phyloP scores from a whole-genome alignment of 2,113 vertebrate species.

The Sebastes schlegelii region DNA sequence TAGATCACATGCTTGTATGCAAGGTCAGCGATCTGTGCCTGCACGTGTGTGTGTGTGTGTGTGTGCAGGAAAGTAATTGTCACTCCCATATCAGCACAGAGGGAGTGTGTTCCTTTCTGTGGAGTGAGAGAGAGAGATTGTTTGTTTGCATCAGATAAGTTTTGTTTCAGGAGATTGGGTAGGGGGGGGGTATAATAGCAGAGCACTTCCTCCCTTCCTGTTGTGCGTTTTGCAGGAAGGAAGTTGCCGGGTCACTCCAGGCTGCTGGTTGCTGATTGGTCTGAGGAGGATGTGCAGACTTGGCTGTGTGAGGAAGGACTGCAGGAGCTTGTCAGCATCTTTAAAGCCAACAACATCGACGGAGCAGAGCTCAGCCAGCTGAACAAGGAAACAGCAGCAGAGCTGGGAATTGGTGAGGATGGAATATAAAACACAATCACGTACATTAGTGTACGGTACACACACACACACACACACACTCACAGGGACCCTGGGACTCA shows the following conservation, averaged over 20 bases:
- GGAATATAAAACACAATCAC: conserved; percentile 8
- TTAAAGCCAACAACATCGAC: conserved; percentile 90
- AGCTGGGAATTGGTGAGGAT: conserved; percentile 90
- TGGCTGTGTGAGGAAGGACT: conserved; percentile 87
- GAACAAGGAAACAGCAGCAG: conserved; percentile 86
- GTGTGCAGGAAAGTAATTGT: conserved; percentile 45
- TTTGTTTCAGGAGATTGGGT: conserved; percentile 21
- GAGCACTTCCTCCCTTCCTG: conserved; percentile 65
- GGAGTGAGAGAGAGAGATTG: conserved; percentile 43
- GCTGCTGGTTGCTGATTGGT: conserved; percentile 87
- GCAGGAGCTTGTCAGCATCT: conserved; percentile 82
- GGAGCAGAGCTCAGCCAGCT: conserved; percentile 87
- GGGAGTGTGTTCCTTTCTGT: conserved; percentile 35
- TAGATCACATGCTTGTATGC: not conserved
- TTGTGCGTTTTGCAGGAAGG: conserved; percentile 78
- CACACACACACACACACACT: conserved; percentile 6
- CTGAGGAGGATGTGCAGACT: conserved; percentile 88
- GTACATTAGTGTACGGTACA: not conserved
- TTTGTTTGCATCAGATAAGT: conserved; percentile 56
- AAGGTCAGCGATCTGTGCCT: conserved; percentile 19
- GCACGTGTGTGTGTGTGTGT: not conserved
- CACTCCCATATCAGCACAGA: conserved; percentile 6
- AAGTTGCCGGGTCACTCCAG: conserved; percentile 59
- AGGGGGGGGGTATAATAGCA: conserved; percentile 19
- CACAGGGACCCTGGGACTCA: conserved; percentile 18